These are phyloP conservation scores for Perca flavescens DNA, from an alignment of 2,113 vertebrate genomes.

Conservation along the genomic window DNA sequence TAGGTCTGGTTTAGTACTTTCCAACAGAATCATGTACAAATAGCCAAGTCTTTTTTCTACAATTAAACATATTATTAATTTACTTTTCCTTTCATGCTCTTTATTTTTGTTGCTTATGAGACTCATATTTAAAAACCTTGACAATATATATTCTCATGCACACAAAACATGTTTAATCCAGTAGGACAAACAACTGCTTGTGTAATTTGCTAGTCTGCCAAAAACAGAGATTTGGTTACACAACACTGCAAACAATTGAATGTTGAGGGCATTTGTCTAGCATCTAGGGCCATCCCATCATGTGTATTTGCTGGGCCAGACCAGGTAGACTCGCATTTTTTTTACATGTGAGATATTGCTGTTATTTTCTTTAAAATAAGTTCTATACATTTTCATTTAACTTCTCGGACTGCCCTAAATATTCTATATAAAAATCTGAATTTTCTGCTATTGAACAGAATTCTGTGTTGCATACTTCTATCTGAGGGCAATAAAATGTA, in stretches of 20 bases:
- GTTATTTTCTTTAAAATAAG: background rate
- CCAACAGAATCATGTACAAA: background rate
- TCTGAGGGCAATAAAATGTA: background rate
- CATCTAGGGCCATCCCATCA: background rate
- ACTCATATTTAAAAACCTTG: slow-evolving; percentile 25
- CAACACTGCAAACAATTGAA: slow-evolving; percentile 30
- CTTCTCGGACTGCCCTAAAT: background rate
- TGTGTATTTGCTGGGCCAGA: background rate
- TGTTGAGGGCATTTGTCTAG: background rate
- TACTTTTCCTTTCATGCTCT: background rate
- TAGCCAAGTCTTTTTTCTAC: background rate
- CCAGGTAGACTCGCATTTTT: background rate
- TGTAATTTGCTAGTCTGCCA: slow-evolving; percentile 3
- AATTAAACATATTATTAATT: background rate
- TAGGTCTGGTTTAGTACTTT: background rate
- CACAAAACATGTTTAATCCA: slow-evolving; percentile 20
- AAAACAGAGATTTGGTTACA: slow-evolving; percentile 14
- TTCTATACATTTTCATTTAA: background rate
- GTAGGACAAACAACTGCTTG: background rate
- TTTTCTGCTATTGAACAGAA: background rate
- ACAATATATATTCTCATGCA: background rate
- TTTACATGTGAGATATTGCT: background rate
- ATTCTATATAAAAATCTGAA: background rate
- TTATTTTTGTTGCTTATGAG: slow-evolving; percentile 11
- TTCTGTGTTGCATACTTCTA: background rate